Evolutionary conservation across 2,797 vertebrate species (phyloP).

Genomic region (Galago senegalensis): DNA sequence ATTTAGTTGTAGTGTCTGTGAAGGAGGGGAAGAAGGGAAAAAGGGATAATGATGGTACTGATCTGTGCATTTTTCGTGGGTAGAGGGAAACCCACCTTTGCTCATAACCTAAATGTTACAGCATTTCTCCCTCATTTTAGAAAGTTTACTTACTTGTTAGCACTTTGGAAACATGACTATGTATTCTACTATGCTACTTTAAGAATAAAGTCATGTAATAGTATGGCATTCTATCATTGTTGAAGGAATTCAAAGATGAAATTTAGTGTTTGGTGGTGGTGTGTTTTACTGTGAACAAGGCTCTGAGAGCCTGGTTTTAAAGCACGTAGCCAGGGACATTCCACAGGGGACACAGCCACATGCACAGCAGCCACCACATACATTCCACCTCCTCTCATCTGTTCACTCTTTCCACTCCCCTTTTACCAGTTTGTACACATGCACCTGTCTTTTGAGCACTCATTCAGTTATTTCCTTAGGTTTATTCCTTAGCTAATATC

Average conservation of each 20-base stretch:
- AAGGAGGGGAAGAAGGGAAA: rapidly evolving
- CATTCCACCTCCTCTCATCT: no score
- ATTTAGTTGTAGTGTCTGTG: rapidly evolving
- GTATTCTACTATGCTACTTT: neutral
- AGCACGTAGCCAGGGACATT: rapidly evolving
- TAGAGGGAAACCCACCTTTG: neutral
- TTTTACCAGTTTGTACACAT: rapidly evolving
- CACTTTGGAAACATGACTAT: neutral
- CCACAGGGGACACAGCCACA: rapidly evolving
- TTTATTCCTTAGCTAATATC: neutral
- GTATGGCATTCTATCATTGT: neutral
- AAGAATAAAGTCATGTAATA: neutral
- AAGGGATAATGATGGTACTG: rapidly evolving
- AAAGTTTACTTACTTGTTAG: neutral
- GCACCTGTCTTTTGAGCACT: rapidly evolving
- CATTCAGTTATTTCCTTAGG: neutral
- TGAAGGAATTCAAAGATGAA: neutral
- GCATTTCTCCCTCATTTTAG: neutral
- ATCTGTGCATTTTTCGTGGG: neutral
- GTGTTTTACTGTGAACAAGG: rapidly evolving
- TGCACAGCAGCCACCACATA: rapidly evolving
- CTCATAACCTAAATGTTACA: neutral
- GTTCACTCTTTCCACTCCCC: rapidly evolving
- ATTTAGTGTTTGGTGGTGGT: rapidly evolving
- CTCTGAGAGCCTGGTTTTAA: neutral